A percentile compares a stretch with the other conserved stretches of the same genome.
phyloP scores from a whole-genome alignment of 2,888 invertebrate genomes.

The Scelioninae gen. 1 region DNA sequence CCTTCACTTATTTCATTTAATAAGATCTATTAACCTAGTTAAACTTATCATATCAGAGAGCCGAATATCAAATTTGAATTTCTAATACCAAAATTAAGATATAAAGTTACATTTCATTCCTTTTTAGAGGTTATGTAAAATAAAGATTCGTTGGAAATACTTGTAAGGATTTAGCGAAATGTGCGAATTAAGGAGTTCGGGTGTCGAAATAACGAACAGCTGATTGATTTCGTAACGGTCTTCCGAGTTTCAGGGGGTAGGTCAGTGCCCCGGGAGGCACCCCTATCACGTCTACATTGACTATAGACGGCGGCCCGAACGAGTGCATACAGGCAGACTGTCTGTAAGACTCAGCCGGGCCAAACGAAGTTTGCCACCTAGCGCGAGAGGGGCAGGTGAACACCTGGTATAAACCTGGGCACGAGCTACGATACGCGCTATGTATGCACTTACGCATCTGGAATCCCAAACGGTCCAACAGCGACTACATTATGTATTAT shows the following conservation, averaged over 20 bases:
- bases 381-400: slow-evolving; percentile 82
- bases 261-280: slow-evolving; percentile 81
- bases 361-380: slow-evolving; percentile 76
- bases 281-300: slow-evolving; percentile 65
- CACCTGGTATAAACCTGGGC: slow-evolving; percentile 79
- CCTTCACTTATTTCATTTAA: too few relatives aligned
- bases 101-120: too few relatives aligned
- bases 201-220: too few relatives aligned
- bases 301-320: slow-evolving; percentile 46
- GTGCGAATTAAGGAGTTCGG: background rate
- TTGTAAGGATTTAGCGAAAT: too few relatives aligned
- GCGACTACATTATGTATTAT: slow-evolving; percentile 40
- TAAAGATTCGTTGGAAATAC: too few relatives aligned
- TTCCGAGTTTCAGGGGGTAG: slow-evolving; percentile 78
- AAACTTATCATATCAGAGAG: too few relatives aligned
- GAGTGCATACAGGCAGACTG: slow-evolving; percentile 53
- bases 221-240: slow-evolving; percentile 80
- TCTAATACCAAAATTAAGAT: too few relatives aligned
- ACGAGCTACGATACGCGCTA: slow-evolving; percentile 68
- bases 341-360: slow-evolving; percentile 49
- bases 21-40: too few relatives aligned
- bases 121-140: too few relatives aligned
- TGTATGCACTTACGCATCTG: slow-evolving; percentile 59
- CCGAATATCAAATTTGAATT: too few relatives aligned
- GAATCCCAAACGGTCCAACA: slow-evolving; percentile 69